Evolutionary conservation across 2,797 vertebrate genomes (phyloP).

Genomic region (Coregonus sp.): DNA sequence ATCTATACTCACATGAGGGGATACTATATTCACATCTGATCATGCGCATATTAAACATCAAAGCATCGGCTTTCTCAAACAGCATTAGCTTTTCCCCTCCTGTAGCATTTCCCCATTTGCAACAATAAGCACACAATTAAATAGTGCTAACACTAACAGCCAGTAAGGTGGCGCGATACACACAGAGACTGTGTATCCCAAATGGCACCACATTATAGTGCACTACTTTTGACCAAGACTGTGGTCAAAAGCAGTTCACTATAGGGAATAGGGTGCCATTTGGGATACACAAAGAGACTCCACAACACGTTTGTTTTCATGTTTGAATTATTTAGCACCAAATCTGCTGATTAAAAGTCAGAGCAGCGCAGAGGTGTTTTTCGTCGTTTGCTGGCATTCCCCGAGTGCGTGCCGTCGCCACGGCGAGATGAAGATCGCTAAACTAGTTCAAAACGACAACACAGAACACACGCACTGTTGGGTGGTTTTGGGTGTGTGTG

Average conservation of each 20-base stretch:
- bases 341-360: constrained; percentile 39
- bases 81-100: constrained; percentile 15
- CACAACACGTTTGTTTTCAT: constrained; percentile 40
- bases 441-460: constrained; percentile 43
- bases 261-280: background rate
- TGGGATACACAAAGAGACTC: constrained; percentile 18
- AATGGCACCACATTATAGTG: background rate
- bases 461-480: background rate
- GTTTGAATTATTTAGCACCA: constrained; percentile 46
- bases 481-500: too few relatives aligned
- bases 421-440: constrained; percentile 2
- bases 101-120: constrained; percentile 31
- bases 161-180: constrained; percentile 8
- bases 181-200: constrained; percentile 2
- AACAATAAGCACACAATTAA: constrained; percentile 45
- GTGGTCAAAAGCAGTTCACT: too few relatives aligned
- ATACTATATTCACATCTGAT: background rate
- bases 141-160: constrained; percentile 34
- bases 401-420: background rate
- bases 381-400: constrained; percentile 17
- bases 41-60: constrained; percentile 16
- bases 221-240: background rate
- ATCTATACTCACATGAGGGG: background rate
- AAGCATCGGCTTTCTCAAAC: constrained; percentile 14
- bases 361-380: constrained; percentile 1